Conservation (phyloP, 2,113 vertebrate genomes). For the Apteryx mantelli region DNA sequence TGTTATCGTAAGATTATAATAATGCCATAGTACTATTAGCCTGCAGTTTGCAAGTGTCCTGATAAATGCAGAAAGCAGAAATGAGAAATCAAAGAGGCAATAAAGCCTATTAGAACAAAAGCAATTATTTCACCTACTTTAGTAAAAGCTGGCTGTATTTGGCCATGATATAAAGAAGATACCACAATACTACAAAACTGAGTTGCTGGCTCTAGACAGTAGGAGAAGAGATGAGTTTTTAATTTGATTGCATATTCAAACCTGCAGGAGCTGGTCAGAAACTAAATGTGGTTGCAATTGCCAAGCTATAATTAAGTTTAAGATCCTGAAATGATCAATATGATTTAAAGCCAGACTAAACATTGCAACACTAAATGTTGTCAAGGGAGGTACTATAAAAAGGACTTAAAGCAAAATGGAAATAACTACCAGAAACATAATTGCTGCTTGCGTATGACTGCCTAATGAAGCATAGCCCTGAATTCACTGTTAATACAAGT, state of each 20-base stretch:
- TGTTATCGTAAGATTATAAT: neutral
- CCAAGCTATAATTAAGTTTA: slow-evolving; percentile 15
- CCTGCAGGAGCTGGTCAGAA: neutral
- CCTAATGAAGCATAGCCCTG: neutral
- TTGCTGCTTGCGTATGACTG: neutral
- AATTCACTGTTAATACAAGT: neutral
- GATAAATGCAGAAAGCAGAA: neutral
- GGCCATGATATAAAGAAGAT: neutral
- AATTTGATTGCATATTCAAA: slow-evolving; percentile 14
- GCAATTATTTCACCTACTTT: neutral
- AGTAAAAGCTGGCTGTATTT: neutral
- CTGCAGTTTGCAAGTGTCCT: neutral
- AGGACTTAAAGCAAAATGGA: neutral
- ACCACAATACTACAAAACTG: neutral
- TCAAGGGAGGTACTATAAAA: neutral
- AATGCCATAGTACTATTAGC: neutral
- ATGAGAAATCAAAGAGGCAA: neutral
- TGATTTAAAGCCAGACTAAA: neutral
- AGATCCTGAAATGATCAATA: neutral
- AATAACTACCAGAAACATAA: neutral
- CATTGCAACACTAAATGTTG: neutral
- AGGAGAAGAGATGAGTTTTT: slow-evolving; percentile 6
- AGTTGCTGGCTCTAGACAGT: neutral
- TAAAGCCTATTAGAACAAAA: neutral
- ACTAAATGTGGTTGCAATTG: slow-evolving; percentile 17